phyloP scores from a whole-genome alignment of 2,797 vertebrate species.

The Lacerta viridis region DNA sequence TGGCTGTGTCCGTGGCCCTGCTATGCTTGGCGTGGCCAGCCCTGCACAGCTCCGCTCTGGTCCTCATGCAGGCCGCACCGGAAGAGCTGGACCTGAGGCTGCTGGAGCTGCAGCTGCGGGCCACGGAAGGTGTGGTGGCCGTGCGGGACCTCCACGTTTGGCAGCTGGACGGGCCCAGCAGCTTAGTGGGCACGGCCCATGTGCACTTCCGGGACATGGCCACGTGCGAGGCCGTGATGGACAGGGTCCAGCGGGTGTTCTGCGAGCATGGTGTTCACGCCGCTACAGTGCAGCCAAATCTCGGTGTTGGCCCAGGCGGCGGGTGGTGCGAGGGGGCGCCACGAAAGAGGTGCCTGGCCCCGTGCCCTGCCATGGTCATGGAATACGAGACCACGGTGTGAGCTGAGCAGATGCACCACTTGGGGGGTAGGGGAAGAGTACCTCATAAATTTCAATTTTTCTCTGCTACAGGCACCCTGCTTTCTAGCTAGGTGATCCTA shows the following conservation, averaged over 20 bases:
- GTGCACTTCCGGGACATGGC: neutral
- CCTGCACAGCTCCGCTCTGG: neutral
- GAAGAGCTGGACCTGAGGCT: slow-evolving; percentile 16
- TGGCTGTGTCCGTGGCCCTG: neutral
- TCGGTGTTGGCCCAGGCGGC: neutral
- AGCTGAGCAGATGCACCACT: neutral
- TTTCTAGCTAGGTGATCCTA: neutral
- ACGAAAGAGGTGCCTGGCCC: neutral
- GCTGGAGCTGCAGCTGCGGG: slow-evolving; percentile 1
- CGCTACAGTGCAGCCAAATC: slow-evolving; percentile 22
- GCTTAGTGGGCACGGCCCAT: slow-evolving; percentile 41
- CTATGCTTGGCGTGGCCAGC: neutral
- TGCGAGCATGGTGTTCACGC: neutral
- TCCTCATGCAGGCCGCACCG: slow-evolving; percentile 48
- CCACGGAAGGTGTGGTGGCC: slow-evolving; percentile 24
- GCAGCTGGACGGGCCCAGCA: slow-evolving; percentile 35
- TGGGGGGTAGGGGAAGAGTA: neutral
- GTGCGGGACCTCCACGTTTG: slow-evolving; percentile 39
- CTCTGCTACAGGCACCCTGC: neutral
- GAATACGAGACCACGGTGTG: slow-evolving; percentile 43
- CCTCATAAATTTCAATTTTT: neutral
- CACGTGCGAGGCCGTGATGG: neutral
- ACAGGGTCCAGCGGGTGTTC: slow-evolving; percentile 9
- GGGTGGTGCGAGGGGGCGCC: too few species aligned
- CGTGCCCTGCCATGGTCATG: neutral